phyloP scores from a whole-genome alignment of 2,797 vertebrate species.

The Sardinella longiceps region DNA sequence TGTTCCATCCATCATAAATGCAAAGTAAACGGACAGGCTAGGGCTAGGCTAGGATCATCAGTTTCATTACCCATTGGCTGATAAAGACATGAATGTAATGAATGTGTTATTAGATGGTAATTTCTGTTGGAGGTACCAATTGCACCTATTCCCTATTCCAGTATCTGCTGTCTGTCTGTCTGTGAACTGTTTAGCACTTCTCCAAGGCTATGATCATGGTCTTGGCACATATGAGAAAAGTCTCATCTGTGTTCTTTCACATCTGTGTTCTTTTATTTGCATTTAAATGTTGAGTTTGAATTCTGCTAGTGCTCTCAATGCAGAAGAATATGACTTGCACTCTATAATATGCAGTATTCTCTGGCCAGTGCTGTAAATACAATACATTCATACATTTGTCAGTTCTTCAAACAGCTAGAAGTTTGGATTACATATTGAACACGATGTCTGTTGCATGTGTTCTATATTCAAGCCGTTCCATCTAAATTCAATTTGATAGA shows the following conservation, averaged over 20 bases:
- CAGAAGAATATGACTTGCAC: background rate
- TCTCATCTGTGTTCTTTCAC: background rate
- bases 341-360: background rate
- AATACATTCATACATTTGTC: background rate
- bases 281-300: background rate
- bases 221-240: background rate
- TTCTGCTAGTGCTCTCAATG: background rate
- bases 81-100: too few relatives aligned
- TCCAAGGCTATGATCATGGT: background rate
- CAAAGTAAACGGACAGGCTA: background rate
- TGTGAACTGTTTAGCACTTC: background rate
- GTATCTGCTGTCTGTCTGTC: background rate
- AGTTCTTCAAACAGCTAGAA: background rate
- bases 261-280: background rate
- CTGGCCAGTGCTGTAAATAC: background rate
- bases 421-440: conserved; percentile 25
- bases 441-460: background rate
- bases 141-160: background rate
- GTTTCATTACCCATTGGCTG: background rate
- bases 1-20: background rate
- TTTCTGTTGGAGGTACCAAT: background rate
- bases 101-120: background rate
- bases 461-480: background rate
- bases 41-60: background rate
- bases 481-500: background rate